These are phyloP conservation scores for Solenopsis fugax DNA, from an alignment of 1,140 invertebrate genomes.

Conservation along the genomic window DNA sequence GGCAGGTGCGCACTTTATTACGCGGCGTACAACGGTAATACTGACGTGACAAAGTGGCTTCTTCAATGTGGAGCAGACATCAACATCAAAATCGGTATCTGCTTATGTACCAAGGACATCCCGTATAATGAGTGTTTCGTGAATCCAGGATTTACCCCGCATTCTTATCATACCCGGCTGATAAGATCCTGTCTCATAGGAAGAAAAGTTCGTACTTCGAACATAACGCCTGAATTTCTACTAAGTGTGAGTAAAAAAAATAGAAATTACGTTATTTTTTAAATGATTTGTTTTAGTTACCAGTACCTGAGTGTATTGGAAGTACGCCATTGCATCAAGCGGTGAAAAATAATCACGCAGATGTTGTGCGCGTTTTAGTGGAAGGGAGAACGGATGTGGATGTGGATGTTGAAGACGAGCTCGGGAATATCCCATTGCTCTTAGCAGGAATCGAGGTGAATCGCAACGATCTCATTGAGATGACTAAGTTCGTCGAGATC, in stretches of 20 bases:
- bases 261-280: neutral
- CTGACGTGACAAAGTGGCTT: slow-evolving; percentile 62
- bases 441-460: slow-evolving; percentile 50
- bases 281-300: too few species aligned
- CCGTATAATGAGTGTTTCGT: too few species aligned
- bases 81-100: slow-evolving; percentile 54
- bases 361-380: slow-evolving; percentile 54
- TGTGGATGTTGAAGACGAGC: slow-evolving; percentile 49
- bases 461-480: slow-evolving; percentile 45
- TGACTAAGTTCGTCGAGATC: slow-evolving; percentile 64
- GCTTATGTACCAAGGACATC: slow-evolving; percentile 51
- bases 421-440: slow-evolving; percentile 42
- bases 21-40: slow-evolving; percentile 63
- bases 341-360: too few species aligned
- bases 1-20: slow-evolving; percentile 72
- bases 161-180: neutral
- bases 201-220: slow-evolving; percentile 14
- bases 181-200: neutral
- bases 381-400: slow-evolving; percentile 37
- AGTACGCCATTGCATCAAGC: too few species aligned
- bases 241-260: too few species aligned
- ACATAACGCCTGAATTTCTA: neutral
- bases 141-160: too few species aligned
- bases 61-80: slow-evolving; percentile 51
- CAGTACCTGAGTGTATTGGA: too few species aligned